Percentiles rank a stretch among this genome's conserved stretches.
Conservation (phyloP, 2,797 vertebrate genomes). For the Bradypus variegatus region DNA sequence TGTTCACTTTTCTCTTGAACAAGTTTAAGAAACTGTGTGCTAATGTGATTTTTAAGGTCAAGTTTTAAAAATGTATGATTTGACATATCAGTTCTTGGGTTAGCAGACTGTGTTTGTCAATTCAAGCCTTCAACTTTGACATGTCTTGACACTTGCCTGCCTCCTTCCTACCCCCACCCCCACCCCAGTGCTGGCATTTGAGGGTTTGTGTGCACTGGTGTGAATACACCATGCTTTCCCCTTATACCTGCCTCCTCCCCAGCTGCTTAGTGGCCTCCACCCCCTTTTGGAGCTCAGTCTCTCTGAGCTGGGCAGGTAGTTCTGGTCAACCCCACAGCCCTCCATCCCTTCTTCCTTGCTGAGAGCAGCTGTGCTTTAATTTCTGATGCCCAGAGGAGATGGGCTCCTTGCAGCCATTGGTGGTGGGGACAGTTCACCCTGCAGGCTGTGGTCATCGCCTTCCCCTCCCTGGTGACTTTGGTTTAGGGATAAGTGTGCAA, state of each 20-base stretch:
- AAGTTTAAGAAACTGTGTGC: slow-evolving; percentile 6
- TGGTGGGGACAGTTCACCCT: not conserved
- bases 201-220: not conserved
- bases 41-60: not conserved
- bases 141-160: too few relatives aligned
- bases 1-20: not conserved
- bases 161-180: not conserved
- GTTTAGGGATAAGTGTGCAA: not conserved
- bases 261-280: accelerated
- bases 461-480: not conserved
- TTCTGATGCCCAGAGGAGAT: not conserved
- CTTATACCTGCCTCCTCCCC: too few relatives aligned
- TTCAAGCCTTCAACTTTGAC: not conserved
- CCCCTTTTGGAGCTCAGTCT: not conserved
- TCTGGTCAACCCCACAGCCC: accelerated
- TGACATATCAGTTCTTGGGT: not conserved
- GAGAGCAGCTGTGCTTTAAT: not conserved
- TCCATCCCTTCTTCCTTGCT: not conserved
- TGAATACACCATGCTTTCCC: too few relatives aligned
- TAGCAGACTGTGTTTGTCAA: not conserved
- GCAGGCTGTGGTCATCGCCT: not conserved
- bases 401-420: not conserved
- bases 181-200: not conserved
- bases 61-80: not conserved
- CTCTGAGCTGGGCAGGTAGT: not conserved